Evolutionary conservation across 53 echinoderm and acorn worm genomes (phyloP).

Genomic region (Paracentrotus lividus): DNA sequence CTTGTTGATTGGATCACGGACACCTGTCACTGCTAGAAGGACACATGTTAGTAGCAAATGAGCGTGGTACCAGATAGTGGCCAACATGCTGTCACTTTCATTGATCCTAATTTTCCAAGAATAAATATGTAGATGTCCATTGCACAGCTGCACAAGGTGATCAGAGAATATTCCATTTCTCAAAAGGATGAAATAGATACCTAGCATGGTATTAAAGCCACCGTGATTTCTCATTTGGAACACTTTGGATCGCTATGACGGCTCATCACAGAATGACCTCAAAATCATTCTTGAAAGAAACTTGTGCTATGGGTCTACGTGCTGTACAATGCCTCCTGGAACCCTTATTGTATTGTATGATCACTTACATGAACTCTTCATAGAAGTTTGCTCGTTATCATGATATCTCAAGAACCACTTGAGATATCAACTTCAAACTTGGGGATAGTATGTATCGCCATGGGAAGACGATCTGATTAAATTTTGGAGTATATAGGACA

Average conservation of each 20-base stretch:
- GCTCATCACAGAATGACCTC: too few species aligned
- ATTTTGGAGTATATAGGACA: too few species aligned
- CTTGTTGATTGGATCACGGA: neutral
- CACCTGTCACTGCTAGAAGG: neutral
- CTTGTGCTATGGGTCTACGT: too few species aligned
- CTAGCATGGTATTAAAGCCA: neutral
- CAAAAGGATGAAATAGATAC: neutral
- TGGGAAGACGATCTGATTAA: too few species aligned
- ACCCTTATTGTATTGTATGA: too few species aligned
- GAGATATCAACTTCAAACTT: too few species aligned
- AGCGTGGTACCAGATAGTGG: neutral
- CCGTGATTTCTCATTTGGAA: neutral
- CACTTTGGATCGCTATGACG: neutral
- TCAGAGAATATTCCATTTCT: neutral
- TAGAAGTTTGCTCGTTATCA: too few species aligned
- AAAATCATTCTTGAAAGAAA: too few species aligned
- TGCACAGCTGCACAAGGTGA: neutral
- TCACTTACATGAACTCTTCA: too few species aligned
- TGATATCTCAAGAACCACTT: too few species aligned
- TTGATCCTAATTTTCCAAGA: neutral
- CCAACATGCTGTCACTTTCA: neutral
- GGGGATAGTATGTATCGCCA: too few species aligned
- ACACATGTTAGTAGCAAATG: neutral
- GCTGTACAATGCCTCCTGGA: too few species aligned
- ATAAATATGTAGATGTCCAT: neutral